Evolutionary conservation across 2,113 vertebrate species (phyloP), one percentile per base, ranked within the genome.

Genomic region (Athene cunicularia): DNA sequence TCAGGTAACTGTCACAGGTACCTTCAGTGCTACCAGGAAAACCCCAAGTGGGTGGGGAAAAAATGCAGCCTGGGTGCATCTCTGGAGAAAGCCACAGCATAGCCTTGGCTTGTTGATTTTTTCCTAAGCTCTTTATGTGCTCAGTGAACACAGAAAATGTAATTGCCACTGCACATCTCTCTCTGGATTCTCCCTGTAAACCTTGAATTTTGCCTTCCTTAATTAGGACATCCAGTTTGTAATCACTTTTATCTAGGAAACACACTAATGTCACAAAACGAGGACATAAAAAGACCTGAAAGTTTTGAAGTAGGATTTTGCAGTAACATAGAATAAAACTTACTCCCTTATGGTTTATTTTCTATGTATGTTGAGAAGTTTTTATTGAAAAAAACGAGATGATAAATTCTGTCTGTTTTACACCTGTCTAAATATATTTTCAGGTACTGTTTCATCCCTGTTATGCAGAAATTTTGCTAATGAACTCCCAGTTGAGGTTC

Each of bases 401-500:
- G 35, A 80, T 82, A 88, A 92, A 80, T 90, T 63, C 28, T 50
- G 56, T 79, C 32, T 87, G 14, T 14, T 73, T 93, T 86, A 76
- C 32, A 81, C 32, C 64, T 90, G 45, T 53, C 83, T 73, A 62
- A 86, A 60, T 80, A 45, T 86, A 75, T 86, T 90, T 95, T 80
- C 41, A 56, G 21, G 28, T 70, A 24, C n/a, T n/a, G n/a, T n/a
- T n/a, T n/a, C 22, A 21, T 64, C 76, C 12, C 66, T 80, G 35
- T 76, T 80, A 39, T 5, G 35, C 79, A 80, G 71, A 88, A 80
- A 88, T 92, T 55, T 83, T 83, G 91, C 75, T 96, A 92, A 95
- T 92, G 55, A 93, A 53, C 63, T 92, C 91, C 45, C 49, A 58
- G 74, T 45, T 24, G 6, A 83, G 39, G 35, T 63, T 88, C 2